Base-by-base conservation (phyloP, 2,888 invertebrate species). In the Dermolepida albohirtum region DNA sequence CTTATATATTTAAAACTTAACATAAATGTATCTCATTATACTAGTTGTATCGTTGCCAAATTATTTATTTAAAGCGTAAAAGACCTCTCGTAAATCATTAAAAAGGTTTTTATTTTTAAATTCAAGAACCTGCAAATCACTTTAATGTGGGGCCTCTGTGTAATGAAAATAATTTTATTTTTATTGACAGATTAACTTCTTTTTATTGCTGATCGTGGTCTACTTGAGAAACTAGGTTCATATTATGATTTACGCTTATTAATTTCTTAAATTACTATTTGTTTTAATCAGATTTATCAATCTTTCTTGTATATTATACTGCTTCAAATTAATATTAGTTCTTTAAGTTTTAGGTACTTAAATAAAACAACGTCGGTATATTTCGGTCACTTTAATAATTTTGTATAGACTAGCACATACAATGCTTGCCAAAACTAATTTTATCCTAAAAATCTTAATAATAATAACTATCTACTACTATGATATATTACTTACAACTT, bases 11-110 rank as follows among this genome's bases (percentile, higher is more conserved):
- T 66, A 62, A 64, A 49, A 51, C 52, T 47, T 41, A 57, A 39
- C 52, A 57, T 69, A 68, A 68, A 68, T 57, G 68, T 64, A 65
- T 62, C 68, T 69, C 68, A 65, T 69, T 69, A 69, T 65, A 34
- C 50, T 27, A 43, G 49, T 47, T 69, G 68, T 65, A 50, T 44
- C 34, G 51, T 27, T 69, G 68, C 68, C 68, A 69, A 69, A 69
- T 69, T 69, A 65, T 69, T 69, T 69, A 69, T 69, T 69, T 69
- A 59, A 43, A 57, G 64, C 65, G 68, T 59, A 51, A 64, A 57
- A 66, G 68, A 69, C 68, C 68, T 69, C 68, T 65, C 65, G 65
- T 62, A 65, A 62, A 69, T 69, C 68, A 65, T 69, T 67, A 67
- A 57, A 64, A 55, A 64, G 63, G 55, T 59, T 64, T 64, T 65